Percentiles rank a stretch among this genome's conserved stretches.
phyloP scores from a whole-genome alignment of 1,140 invertebrate species.

The Drosophila athabasca region DNA sequence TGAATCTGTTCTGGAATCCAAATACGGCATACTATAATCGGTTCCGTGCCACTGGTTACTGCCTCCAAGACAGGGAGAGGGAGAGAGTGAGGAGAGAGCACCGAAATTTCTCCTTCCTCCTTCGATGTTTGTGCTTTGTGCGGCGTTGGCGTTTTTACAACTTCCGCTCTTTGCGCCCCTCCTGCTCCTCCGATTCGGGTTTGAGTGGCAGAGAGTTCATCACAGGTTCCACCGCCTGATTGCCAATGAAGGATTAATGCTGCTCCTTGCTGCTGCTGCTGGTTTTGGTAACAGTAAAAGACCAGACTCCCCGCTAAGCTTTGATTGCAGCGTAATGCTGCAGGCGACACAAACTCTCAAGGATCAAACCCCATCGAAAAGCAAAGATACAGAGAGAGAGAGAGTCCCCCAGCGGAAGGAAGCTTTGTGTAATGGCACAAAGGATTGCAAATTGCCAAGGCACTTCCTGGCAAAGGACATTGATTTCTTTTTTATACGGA shows the following conservation, averaged over 20 bases:
- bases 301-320: conserved; percentile 18
- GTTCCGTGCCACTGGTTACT: conserved; percentile 78
- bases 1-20: conserved; percentile 44
- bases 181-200: no score
- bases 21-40: conserved; percentile 80
- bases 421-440: conserved; percentile 82
- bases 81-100: neutral
- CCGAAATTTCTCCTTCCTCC: neutral
- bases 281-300: conserved; percentile 37
- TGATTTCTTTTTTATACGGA: conserved; percentile 58
- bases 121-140: conserved; percentile 72
- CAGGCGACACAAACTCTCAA: conserved; percentile 52
- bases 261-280: conserved; percentile 41
- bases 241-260: conserved; percentile 81
- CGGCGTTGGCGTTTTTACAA: conserved; percentile 78
- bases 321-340: conserved; percentile 76
- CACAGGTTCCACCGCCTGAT: conserved; percentile 67
- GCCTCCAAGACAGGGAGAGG: conserved; percentile 21
- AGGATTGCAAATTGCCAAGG: conserved; percentile 82
- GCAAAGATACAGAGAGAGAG: conserved; percentile 10
- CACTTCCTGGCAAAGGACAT: conserved; percentile 73
- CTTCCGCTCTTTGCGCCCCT: conserved; percentile 50
- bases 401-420: conserved; percentile 64
- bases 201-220: conserved; percentile 58
- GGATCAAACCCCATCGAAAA: conserved; percentile 18